Evolutionary conservation across 2,888 invertebrate species (phyloP).

Genomic region (Noctua comes): DNA sequence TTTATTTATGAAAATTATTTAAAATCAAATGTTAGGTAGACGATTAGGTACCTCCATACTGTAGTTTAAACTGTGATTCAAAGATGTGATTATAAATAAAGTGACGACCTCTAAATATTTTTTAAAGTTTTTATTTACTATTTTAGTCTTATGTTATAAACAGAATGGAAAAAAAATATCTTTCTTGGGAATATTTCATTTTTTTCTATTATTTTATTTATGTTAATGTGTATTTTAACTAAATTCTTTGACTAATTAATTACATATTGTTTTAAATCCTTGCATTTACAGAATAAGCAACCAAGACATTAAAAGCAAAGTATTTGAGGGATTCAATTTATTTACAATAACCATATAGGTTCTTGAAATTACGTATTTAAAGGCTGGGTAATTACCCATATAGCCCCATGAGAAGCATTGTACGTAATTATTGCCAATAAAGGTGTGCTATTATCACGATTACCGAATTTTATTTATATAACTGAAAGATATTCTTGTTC

Average conservation of each 20-base stretch:
- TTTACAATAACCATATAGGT: not conserved
- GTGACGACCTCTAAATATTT: not conserved
- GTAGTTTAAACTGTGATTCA: not conserved
- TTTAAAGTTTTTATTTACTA: not conserved
- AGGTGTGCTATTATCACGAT: not conserved
- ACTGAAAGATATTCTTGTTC: no score
- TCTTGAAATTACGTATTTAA: not conserved
- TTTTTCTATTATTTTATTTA: not conserved
- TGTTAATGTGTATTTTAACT: constrained; percentile 8
- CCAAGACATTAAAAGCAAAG: not conserved
- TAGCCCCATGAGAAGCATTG: not conserved
- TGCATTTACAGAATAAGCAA: not conserved
- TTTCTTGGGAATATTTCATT: constrained; percentile 26
- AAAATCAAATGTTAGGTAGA: not conserved
- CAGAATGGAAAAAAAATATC: not conserved
- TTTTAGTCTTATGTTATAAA: not conserved
- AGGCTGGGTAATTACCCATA: not conserved
- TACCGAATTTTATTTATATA: not conserved
- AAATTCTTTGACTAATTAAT: constrained; percentile 13
- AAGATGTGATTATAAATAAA: not conserved
- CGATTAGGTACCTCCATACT: not conserved
- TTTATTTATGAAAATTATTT: not conserved
- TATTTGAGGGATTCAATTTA: constrained; percentile 1
- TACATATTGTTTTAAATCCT: constrained; percentile 14
- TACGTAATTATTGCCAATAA: constrained; percentile 22